Base-by-base conservation (phyloP, 2,113 vertebrate species). In the Anoplopoma fimbria region DNA sequence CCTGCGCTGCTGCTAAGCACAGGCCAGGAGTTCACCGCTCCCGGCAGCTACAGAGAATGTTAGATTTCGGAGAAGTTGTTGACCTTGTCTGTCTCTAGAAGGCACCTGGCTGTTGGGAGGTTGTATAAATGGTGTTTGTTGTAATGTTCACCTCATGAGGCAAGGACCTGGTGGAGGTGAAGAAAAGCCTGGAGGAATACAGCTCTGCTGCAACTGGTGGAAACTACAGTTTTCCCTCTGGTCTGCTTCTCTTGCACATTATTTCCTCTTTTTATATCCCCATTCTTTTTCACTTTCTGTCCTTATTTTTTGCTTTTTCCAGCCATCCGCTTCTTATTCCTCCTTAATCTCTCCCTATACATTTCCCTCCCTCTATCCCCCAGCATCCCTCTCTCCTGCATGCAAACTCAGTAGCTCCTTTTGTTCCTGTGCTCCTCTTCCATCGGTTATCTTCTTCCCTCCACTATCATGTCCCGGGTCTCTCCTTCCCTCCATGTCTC, bases 11-110 rank as follows among this genome's bases (percentile, higher is more conserved):
- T 87, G 77, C 76, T 29, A 51, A 77, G 70, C n/a, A 36, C 77
- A 58, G 84, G 64, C 77, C 57, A 69, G 29, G 40, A 29, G 83
- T 77, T 81, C 81, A 51, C 60, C 4, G 75, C 84, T 86, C 40
- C 60, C 25, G 13, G 80, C 29, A 4, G 40, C 82, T 14, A 40
- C 82, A 69, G 60, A 49, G 69, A 79, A 79, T 82, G 82, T 68
- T 74, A 72, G 51, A 71, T 73, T 81, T 72, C 23, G 71, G 68
- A 80, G 33, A 80, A 79, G 77, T 67, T 85, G 77, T 88, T 89
- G 86, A 85, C 88, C 86, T 88, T 89, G 88, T 87, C 71, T 81
- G 74, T 81, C 70, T 85, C 70, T 80, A 79, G 83, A 77, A 47
- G 29, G 74, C 69, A 81, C 74, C 70, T 68, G 74, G 67, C 79